Base-by-base conservation (phyloP, 2,888 invertebrate genomes). In the Alentia gelatinosa region DNA sequence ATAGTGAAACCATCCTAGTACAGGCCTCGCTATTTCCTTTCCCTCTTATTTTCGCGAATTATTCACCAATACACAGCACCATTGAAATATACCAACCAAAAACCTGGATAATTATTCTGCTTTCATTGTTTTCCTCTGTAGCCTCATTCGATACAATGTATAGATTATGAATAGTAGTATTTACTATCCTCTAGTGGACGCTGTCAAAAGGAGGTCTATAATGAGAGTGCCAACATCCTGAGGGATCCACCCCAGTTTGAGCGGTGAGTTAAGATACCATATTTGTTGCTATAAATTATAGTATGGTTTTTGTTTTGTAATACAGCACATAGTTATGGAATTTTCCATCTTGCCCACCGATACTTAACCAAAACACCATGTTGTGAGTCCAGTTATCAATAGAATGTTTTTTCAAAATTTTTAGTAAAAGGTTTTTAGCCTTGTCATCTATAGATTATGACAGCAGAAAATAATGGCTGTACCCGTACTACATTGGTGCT, bases 201-300 rank as follows among this genome's bases (percentile, higher is more conserved):
- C 94, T 98, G 98, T 84, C 98, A 99, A 96, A 97, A 98, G 79
- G 99, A 99, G 97, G 98, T 99, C 92, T 97, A 98, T 91, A 98
- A 98, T 96, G 97, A 98, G 74, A 96, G 96, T 92, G 95, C 95
- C 91, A 94, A 94, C 47, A 95, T 96, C 79, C 94, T 94, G 90
- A 93, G 96, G 92, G 94, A 95, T 89, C 96, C 95, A 89, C 96
- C 96, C 33, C 93, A 94, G 30, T 96, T 96, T 92, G 93, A 94
- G 91, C 95, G 95, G 95, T 95, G 50, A 83, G 56, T 56, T 3
- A 4, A 56, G 7, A 12, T 12, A 68, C 23, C n/a, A 47, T 19
- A 89, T 63, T 63, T 15, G 50, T 47, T n/a, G n/a, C n/a, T n/a
- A n/a, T n/a, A n/a, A n/a, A 37, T 68, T 26, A 83, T 23, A 35